These are phyloP conservation scores for Athene noctua DNA, from an alignment of 2,113 vertebrate genomes.

Conservation along the genomic window DNA sequence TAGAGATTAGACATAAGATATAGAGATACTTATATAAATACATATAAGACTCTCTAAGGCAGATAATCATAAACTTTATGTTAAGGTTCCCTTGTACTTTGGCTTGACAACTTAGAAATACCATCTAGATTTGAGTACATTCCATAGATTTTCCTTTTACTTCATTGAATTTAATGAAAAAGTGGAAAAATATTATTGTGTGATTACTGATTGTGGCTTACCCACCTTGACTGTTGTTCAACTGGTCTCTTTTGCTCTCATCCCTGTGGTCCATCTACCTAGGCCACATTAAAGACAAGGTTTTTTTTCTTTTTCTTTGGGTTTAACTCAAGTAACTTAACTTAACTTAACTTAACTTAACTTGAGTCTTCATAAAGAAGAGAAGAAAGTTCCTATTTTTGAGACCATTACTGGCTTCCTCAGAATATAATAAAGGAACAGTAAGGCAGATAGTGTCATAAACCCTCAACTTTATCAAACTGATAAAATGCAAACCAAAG, in stretches of 20 bases:
- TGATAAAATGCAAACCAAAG: conserved; percentile 26
- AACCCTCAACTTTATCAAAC: neutral
- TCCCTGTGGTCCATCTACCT: neutral
- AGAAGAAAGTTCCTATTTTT: neutral
- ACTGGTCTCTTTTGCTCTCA: neutral
- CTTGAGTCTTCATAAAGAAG: neutral
- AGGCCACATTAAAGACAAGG: neutral
- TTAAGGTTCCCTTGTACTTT: neutral
- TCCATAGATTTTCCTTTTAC: neutral
- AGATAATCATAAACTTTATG: neutral
- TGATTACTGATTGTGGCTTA: neutral
- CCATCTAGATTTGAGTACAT: neutral
- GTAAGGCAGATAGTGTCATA: neutral
- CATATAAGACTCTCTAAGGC: neutral
- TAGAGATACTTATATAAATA: neutral
- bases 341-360: no score
- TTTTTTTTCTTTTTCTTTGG: neutral
- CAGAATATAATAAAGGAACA: neutral
- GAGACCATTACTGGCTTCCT: neutral
- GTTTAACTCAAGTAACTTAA: no score
- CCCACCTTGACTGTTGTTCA: neutral
- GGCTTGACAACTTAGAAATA: neutral
- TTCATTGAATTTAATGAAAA: neutral
- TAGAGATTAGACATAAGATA: neutral
- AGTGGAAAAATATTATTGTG: neutral